phyloP scores from a whole-genome alignment of 1,140 invertebrate genomes.

The Luehdorfia chinensis region DNA sequence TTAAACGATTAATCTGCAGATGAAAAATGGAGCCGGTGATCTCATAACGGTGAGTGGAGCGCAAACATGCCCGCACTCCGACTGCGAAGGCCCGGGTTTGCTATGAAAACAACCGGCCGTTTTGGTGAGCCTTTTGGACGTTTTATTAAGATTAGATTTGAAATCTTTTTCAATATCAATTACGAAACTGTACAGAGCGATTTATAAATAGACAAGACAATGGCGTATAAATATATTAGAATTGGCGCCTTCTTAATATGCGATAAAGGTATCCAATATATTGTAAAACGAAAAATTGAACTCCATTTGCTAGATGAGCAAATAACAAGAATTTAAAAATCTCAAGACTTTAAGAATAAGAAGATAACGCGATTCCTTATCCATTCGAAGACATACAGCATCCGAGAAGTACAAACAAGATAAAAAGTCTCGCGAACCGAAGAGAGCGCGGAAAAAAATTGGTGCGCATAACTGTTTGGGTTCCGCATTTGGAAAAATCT shows the following conservation, averaged over 20 bases:
- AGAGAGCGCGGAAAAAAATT: constrained; percentile 9
- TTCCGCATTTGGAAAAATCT: constrained; percentile 2
- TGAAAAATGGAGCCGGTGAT: constrained; percentile 44
- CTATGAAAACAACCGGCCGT: no score
- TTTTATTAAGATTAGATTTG: constrained; percentile 55
- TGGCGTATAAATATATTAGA: no score
- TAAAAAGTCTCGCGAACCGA: constrained; percentile 15
- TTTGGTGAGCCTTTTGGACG: constrained; percentile 28
- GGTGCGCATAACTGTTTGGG: neutral
- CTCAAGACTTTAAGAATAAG: constrained; percentile 2
- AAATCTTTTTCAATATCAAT: constrained; percentile 25
- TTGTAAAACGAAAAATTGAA: no score
- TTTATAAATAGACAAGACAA: no score
- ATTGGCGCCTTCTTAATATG: no score
- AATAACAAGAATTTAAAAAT: constrained; percentile 4
- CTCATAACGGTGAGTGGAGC: constrained; percentile 52
- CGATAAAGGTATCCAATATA: no score
- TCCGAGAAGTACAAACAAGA: constrained; percentile 21
- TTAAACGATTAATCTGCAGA: constrained; percentile 63
- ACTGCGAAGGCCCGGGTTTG: constrained; percentile 10
- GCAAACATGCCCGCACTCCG: constrained; percentile 38
- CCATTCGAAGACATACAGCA: constrained; percentile 26
- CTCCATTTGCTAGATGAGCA: constrained; percentile 7
- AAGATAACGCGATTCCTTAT: constrained; percentile 20
- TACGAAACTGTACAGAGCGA: no score